A percentile compares a stretch with the other conserved stretches of the same genome.
Evolutionary conservation across 2,113 vertebrate species (phyloP).

Genomic region (Nettapus auritus): DNA sequence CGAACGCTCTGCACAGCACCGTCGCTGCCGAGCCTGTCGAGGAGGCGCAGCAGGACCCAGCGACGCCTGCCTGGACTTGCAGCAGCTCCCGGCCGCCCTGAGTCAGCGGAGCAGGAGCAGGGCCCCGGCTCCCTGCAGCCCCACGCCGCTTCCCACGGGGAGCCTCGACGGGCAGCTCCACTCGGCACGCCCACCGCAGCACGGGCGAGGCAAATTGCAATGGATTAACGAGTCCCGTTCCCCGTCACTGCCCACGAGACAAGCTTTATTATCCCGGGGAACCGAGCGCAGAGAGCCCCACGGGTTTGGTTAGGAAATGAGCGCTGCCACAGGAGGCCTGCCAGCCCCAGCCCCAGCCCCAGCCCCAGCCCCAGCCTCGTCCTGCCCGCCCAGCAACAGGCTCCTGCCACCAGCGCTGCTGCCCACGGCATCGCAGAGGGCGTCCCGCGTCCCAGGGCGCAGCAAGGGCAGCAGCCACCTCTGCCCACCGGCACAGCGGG

Average conservation of each 20-base stretch:
- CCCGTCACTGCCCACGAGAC: neutral
- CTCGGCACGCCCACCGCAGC: neutral
- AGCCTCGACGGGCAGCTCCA: neutral
- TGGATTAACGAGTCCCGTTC: neutral
- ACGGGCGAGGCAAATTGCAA: accelerated
- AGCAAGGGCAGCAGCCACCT: neutral
- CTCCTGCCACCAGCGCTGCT: no score
- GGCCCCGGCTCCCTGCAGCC: neutral
- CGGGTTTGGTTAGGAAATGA: neutral
- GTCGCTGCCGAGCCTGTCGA: neutral
- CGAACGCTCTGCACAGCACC: no score
- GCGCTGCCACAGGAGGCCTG: neutral
- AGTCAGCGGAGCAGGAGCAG: neutral
- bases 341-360: neutral
- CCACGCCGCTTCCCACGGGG: neutral
- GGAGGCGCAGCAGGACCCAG: neutral
- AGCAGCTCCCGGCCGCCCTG: neutral
- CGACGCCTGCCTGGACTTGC: neutral
- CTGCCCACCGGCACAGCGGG: neutral
- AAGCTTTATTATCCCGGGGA: neutral
- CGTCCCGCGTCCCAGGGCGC: neutral
- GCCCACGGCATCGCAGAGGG: neutral
- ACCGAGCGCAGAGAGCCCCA: neutral
- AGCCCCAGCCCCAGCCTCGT: neutral
- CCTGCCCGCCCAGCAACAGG: accelerated